Evolutionary conservation across 2,888 invertebrate species (phyloP).

Genomic region (Hyppa rectilinea): DNA sequence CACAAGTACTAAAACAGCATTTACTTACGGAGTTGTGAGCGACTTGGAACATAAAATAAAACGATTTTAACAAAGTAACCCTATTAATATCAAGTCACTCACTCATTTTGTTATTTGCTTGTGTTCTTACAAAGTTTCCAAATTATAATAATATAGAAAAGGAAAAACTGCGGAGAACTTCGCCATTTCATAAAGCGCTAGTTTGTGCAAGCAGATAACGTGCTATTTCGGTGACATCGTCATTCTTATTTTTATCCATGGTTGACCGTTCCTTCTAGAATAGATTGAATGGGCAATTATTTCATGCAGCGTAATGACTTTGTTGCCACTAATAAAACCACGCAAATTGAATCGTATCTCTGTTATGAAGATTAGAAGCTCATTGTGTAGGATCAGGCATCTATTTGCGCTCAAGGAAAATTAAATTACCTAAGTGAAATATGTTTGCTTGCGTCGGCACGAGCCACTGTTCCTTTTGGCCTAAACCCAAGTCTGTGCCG

Average conservation of each 20-base stretch:
- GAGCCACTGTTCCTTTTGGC: slow-evolving; percentile 80
- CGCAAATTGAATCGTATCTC: slow-evolving; percentile 46
- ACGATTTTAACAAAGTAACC: slow-evolving; percentile 18
- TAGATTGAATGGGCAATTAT: slow-evolving; percentile 65
- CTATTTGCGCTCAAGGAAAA: slow-evolving; percentile 70
- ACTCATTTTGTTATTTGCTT: slow-evolving; percentile 19
- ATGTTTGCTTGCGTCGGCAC: slow-evolving; percentile 63
- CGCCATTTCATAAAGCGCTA: slow-evolving; percentile 38
- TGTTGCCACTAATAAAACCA: slow-evolving; percentile 43
- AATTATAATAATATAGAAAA: slow-evolving; percentile 1
- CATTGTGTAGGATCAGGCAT: slow-evolving; percentile 58
- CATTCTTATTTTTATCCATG: slow-evolving; percentile 61
- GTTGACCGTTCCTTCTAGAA: slow-evolving; percentile 50
- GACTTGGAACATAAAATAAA: slow-evolving; percentile 7
- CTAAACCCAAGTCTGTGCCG: slow-evolving; percentile 77
- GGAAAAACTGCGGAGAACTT: slow-evolving; percentile 4
- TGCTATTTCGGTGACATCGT: slow-evolving; percentile 57
- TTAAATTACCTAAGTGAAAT: slow-evolving; percentile 62
- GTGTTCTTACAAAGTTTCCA: slow-evolving; percentile 29
- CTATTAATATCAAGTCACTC: slow-evolving; percentile 5
- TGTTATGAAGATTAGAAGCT: slow-evolving; percentile 45
- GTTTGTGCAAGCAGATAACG: slow-evolving; percentile 46
- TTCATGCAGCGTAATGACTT: slow-evolving; percentile 49
- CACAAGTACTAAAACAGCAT: slow-evolving; percentile 12
- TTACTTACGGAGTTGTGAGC: not conserved